Percentiles rank a stretch among this genome's conserved stretches.
Evolutionary conservation across 2,113 vertebrate genomes (phyloP).

Genomic region (Passer domesticus): DNA sequence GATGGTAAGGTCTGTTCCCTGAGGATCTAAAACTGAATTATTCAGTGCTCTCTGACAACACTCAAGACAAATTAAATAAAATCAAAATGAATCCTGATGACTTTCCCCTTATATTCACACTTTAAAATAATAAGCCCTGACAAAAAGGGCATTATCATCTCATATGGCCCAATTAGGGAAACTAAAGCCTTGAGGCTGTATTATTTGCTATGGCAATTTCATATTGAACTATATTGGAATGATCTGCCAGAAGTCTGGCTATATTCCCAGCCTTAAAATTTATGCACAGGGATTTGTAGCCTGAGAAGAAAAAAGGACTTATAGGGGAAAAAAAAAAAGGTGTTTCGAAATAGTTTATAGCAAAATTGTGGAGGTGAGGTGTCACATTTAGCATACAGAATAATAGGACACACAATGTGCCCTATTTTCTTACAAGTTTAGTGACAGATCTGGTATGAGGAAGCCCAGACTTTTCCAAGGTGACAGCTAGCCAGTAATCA

Average conservation of each 20-base stretch:
- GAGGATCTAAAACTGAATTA: slow-evolving; percentile 52
- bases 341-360: background rate
- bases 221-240: background rate
- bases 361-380: background rate
- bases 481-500: background rate
- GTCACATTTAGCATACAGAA: background rate
- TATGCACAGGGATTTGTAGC: background rate
- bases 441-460: background rate
- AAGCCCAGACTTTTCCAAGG: background rate
- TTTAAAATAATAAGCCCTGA: slow-evolving; percentile 57
- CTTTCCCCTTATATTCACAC: slow-evolving; percentile 30
- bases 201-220: slow-evolving; percentile 34
- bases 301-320: background rate
- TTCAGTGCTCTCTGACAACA: slow-evolving; percentile 46
- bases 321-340: accelerated
- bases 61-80: slow-evolving; percentile 65
- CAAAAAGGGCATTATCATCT: slow-evolving; percentile 43
- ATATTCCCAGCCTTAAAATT: slow-evolving; percentile 3
- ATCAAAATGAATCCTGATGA: slow-evolving; percentile 28
- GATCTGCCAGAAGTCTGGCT: slow-evolving; percentile 9
- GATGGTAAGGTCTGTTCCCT: slow-evolving; percentile 43
- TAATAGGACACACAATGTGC: background rate
- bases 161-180: slow-evolving; percentile 56
- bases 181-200: background rate
- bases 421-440: background rate